phyloP scores from a whole-genome alignment of 1,140 invertebrate genomes.

The Drepana arcuata region DNA sequence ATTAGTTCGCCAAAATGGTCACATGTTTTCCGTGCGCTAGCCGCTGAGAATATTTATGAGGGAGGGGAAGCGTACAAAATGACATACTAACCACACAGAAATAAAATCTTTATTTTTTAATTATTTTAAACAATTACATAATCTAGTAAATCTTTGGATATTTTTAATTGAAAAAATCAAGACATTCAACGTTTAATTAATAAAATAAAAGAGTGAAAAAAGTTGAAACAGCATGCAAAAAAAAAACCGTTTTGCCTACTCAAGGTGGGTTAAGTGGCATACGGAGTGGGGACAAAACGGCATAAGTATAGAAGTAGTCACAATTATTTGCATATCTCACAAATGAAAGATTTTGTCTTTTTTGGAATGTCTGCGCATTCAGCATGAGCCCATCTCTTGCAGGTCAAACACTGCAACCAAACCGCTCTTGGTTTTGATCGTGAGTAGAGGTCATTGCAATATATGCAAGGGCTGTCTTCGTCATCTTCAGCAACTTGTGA shows the following conservation, averaged over 20 bases:
- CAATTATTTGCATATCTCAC: constrained; percentile 2
- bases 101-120: too few species aligned
- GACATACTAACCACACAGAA: too few species aligned
- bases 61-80: too few species aligned
- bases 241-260: constrained; percentile 7
- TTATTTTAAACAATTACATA: too few species aligned
- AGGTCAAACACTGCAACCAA: constrained; percentile 1
- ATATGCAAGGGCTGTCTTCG: constrained; percentile 5
- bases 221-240: too few species aligned
- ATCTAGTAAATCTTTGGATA: too few species aligned
- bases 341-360: constrained; percentile 4
- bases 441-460: constrained; percentile 4
- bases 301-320: constrained; percentile 4
- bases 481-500: neutral
- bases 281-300: constrained; percentile 6
- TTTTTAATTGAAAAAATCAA: too few species aligned
- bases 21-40: too few species aligned
- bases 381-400: constrained; percentile 6
- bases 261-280: constrained; percentile 4
- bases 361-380: constrained; percentile 4
- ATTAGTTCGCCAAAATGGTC: too few species aligned
- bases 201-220: too few species aligned
- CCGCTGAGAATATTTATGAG: too few species aligned
- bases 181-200: too few species aligned
- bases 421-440: constrained; percentile 3